These are phyloP conservation scores for Hippopotamyrus pictus DNA, from an alignment of 2,797 vertebrate genomes.

Conservation along the genomic window DNA sequence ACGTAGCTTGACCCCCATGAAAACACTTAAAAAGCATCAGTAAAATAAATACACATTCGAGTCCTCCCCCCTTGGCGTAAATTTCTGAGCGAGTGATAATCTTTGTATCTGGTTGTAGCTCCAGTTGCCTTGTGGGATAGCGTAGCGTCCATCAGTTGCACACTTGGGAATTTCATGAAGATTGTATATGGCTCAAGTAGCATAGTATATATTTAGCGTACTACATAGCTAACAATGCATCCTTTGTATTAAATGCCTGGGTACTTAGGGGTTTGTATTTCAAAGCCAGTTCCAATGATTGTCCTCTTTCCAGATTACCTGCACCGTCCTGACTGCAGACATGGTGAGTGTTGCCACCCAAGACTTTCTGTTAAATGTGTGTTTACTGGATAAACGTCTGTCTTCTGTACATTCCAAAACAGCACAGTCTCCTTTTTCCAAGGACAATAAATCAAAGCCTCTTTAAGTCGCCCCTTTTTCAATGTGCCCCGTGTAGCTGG, in stretches of 20 bases:
- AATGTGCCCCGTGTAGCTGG: neutral
- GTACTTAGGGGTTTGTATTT: neutral
- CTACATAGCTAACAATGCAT: neutral
- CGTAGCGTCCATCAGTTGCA: neutral
- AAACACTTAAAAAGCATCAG: neutral
- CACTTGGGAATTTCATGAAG: neutral
- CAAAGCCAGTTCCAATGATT: neutral
- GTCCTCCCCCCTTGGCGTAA: neutral
- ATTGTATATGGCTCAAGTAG: neutral
- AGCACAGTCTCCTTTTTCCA: neutral
- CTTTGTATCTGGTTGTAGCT: neutral
- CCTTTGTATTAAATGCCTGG: neutral
- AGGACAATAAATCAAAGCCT: neutral
- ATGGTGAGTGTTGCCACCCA: neutral
- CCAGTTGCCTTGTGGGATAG: neutral
- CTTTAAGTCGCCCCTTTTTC: neutral
- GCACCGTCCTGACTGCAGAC: slow-evolving; percentile 9
- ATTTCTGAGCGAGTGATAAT: neutral
- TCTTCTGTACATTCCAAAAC: neutral
- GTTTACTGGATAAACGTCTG: neutral
- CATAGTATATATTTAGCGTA: neutral
- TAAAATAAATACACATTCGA: neutral
- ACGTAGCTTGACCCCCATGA: neutral
- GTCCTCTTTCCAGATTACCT: neutral
- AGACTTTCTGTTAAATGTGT: neutral